Conservation (phyloP, 2,797 vertebrate species). For the Rhincodon typus region DNA sequence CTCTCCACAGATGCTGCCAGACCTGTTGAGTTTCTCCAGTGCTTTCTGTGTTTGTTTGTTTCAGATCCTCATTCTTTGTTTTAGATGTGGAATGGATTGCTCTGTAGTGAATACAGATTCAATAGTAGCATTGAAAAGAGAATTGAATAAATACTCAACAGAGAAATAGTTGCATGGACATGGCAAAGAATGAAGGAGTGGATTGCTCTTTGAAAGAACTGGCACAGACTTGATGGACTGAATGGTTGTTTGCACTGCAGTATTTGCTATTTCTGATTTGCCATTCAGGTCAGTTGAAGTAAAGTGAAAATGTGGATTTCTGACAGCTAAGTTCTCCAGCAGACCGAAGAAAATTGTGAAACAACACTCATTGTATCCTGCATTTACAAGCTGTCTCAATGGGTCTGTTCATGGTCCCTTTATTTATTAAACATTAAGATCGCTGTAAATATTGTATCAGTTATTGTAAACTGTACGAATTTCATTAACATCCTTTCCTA, state of each 20-base stretch:
- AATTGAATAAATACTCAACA: neutral
- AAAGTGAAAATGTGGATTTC: too few species aligned
- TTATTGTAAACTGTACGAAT: neutral
- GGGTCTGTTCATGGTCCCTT: neutral
- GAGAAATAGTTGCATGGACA: neutral
- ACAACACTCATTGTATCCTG: neutral
- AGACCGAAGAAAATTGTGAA: neutral
- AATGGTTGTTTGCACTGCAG: too few species aligned
- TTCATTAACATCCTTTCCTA: neutral
- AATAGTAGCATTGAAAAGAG: neutral
- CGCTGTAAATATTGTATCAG: neutral
- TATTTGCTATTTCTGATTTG: too few species aligned
- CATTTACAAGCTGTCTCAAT: neutral
- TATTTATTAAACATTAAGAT: neutral
- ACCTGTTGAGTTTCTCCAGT: too few species aligned
- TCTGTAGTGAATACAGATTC: neutral
- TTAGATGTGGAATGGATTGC: neutral
- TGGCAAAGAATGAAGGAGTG: neutral
- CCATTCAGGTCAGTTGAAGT: too few species aligned
- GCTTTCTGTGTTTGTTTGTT: too few species aligned
- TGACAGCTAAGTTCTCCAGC: neutral
- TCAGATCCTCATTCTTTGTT: too few species aligned
- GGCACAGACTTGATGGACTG: too few species aligned
- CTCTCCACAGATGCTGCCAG: too few species aligned
- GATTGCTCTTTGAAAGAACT: neutral